Conservation (phyloP, 2,797 vertebrate species). For the Huso huso region DNA sequence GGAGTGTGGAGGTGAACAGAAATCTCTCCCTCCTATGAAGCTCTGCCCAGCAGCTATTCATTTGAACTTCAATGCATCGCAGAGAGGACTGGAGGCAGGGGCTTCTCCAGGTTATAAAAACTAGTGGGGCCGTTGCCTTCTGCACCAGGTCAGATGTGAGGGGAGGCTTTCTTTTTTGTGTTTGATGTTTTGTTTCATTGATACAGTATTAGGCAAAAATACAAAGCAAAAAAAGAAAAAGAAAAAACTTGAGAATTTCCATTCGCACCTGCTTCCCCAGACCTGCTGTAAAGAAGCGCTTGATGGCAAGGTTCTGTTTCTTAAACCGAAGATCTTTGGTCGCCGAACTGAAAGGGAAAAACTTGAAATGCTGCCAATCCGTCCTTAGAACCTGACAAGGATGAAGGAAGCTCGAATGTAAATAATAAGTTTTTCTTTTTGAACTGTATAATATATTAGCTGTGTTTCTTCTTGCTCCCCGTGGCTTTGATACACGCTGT, state of each 20-base stretch:
- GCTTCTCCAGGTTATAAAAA: constrained; percentile 57
- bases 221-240: constrained; percentile 37
- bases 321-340: background rate
- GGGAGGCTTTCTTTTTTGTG: constrained; percentile 37
- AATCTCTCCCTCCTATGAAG: constrained; percentile 35
- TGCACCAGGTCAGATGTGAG: constrained; percentile 26
- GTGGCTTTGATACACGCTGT: constrained; percentile 8
- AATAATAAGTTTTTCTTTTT: constrained; percentile 12
- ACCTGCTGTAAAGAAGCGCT: constrained; percentile 27
- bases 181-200: constrained; percentile 60
- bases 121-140: constrained; percentile 35
- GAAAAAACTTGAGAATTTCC: constrained; percentile 1
- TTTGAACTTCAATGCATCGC: constrained; percentile 51
- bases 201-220: constrained; percentile 61
- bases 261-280: constrained; percentile 24
- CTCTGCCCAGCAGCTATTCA: constrained; percentile 60
- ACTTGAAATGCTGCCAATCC: background rate
- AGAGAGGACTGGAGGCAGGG: constrained; percentile 61
- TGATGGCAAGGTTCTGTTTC: background rate
- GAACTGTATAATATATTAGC: background rate
- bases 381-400: constrained; percentile 2
- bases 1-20: constrained; percentile 45
- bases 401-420: constrained; percentile 15
- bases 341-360: constrained; percentile 5
- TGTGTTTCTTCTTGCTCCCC: background rate